Evolutionary conservation across 1,140 invertebrate genomes (phyloP), one percentile per base, ranked within the genome.

Genomic region (Sminthurides bifidus): DNA sequence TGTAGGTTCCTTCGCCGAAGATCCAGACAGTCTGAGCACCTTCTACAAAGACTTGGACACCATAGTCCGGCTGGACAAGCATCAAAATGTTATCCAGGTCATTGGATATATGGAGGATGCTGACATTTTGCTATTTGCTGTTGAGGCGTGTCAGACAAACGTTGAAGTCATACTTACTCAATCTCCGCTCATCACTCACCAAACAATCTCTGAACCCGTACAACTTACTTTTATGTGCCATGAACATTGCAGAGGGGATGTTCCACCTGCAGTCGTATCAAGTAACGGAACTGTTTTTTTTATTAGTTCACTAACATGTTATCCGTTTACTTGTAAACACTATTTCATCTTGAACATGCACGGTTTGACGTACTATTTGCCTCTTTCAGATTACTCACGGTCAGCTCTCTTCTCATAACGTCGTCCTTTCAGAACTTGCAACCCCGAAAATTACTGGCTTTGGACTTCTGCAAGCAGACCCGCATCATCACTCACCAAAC

Each of bases 31-130:
- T 27, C 29, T n/a, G n/a, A n/a, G n/a, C n/a, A n/a, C n/a, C n/a
- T n/a, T 62, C 1, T 54, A 46, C 12, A 53, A 80, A 41, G 83
- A 87, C 61, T 67, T 91, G 29, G 82, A 85, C 56, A 62, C 81
- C 29, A 72, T 88, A 10, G 79, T 85, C 2, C 58, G 66, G n/a
- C 77, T 79, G 66, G 72, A 79, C 2, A 79, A 78, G 56, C 82
- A 86, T 68, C 76, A 79, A 17, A 81, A 87, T 71, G 70, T 90
- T 0, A 73, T 87, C 4, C 75, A 79, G 43, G 75, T 90, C 19
- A 75, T 87, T 62, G 87, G 87, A 3, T 84, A 84, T 23, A 85
- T 82, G 66, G 84, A 88, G 69, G 83, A 81, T 43, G 73, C 78
- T 45, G 66, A 59, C 54, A 59, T 59, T 6, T 58, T 66, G 26